Evolutionary conservation across 1,140 invertebrate species (phyloP).

Genomic region (Manduca sexta): DNA sequence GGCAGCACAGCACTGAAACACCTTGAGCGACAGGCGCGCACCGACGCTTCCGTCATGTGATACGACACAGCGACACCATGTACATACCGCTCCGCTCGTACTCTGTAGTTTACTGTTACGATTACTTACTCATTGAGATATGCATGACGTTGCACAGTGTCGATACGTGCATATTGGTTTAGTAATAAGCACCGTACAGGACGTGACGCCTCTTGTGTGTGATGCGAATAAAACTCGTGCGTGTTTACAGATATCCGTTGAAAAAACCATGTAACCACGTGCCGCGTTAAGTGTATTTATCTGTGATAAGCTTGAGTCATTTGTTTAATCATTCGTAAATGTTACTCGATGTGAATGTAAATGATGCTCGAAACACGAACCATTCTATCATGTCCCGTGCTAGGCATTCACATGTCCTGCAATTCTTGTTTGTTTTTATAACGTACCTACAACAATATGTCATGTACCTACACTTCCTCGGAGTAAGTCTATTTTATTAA

Average conservation of each 20-base stretch:
- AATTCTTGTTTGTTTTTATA: no score
- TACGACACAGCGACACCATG: conserved; percentile 46
- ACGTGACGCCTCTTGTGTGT: conserved; percentile 32
- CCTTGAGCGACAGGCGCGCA: conserved; percentile 65
- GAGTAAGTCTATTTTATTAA: no score
- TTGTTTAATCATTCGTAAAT: conserved; percentile 10
- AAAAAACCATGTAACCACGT: no score
- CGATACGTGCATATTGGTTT: conserved; percentile 51
- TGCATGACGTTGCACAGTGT: conserved; percentile 59
- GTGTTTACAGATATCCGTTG: no score
- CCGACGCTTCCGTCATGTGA: conserved; percentile 58
- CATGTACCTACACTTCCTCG: no score
- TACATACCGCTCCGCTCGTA: conserved; percentile 56
- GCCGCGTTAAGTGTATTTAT: no score
- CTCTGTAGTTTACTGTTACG: conserved; percentile 53
- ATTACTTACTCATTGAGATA: conserved; percentile 35
- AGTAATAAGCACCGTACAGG: conserved; percentile 40
- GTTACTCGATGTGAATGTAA: conserved; percentile 15
- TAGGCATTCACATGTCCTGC: conserved; percentile 1
- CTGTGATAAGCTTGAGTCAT: conserved; percentile 21
- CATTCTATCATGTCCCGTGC: conserved; percentile 14
- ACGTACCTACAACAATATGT: no score
- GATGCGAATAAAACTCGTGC: conserved; percentile 11
- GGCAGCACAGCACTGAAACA: conserved; percentile 52
- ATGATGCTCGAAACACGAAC: conserved; percentile 16